Evolutionary conservation across 2,797 vertebrate species (phyloP), one percentile per base, ranked within the genome.

Genomic region (Bryconaethiops microstoma): DNA sequence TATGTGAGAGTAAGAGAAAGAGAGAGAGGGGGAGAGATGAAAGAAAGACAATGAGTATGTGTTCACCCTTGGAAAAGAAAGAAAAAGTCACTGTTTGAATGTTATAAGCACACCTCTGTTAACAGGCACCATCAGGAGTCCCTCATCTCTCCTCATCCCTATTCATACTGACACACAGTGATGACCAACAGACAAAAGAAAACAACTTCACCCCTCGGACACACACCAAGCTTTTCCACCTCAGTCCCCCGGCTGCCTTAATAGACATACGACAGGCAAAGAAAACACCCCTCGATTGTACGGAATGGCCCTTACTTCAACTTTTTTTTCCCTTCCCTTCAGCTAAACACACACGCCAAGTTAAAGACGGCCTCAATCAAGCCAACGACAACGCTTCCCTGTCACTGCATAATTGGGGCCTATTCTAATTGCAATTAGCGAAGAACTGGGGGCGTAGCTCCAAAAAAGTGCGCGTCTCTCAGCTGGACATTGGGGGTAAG

Each of bases 161-260:
- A 90, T 90, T 91, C 62, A 48, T 87, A 90, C 85, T 90, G 91
- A 92, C 90, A 84, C 81, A 84, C 76, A 78, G 35, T 80, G 90
- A 93, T 90, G 90, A 91, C 86, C 84, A 76, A 84, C 68, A 80
- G 88, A 92, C 90, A 90, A 92, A 92, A 90, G 88, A 92, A 94
- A 93, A 92, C 90, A 92, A 42, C 83, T 83, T 89, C 86, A 80
- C 68, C 62, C 83, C 62, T 74, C 63, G 57, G 73, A 79, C 62
- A 73, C 74, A 65, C 70, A 62, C 68, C 64, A 74, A 67, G 70
- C 70, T 82, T 82, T 84, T 82, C 80, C 82, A 82, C 50, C 60
- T 73, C 77, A 17, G 48, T 63, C 59, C n/a, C 63, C 60, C 70
- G 72, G 64, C 77, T 77, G 79, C 74, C 73, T 57, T 79, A 80